A percentile compares a stretch with the other conserved stretches of the same genome.
phyloP scores from a whole-genome alignment of 2,113 vertebrate genomes.

The Rhynchopsitta pachyrhyncha region DNA sequence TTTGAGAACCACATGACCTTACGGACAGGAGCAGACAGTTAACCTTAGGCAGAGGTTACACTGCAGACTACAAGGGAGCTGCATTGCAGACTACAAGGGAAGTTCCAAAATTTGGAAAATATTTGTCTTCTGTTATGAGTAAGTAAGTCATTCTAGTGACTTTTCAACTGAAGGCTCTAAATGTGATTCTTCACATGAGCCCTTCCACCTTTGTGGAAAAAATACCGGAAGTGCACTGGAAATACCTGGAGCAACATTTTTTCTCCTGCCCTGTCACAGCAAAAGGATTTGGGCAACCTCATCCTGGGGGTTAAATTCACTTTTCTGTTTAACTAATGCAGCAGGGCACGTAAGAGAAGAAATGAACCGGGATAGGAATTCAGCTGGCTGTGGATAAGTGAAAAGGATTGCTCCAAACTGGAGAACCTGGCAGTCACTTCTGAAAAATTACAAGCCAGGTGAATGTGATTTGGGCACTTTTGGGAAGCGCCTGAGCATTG shows the following conservation, averaged over 20 bases:
- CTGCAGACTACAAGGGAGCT: background rate
- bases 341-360: accelerated
- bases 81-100: background rate
- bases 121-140: background rate
- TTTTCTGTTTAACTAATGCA: background rate
- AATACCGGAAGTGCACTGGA: no score
- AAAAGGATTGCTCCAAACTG: background rate
- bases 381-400: background rate
- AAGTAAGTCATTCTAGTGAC: background rate
- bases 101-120: background rate
- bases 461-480: background rate
- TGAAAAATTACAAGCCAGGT: background rate
- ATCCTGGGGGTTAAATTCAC: background rate
- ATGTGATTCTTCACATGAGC: accelerated
- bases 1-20: background rate
- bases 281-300: background rate
- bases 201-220: background rate
- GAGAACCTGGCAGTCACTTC: background rate
- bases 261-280: background rate
- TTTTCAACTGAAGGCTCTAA: background rate
- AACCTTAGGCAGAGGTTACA: background rate
- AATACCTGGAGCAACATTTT: background rate
- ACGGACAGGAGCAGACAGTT: background rate
- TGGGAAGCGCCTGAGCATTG: background rate
- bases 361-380: background rate